Evolutionary conservation across 2,888 invertebrate genomes (phyloP).

Genomic region (Nomada fucata): DNA sequence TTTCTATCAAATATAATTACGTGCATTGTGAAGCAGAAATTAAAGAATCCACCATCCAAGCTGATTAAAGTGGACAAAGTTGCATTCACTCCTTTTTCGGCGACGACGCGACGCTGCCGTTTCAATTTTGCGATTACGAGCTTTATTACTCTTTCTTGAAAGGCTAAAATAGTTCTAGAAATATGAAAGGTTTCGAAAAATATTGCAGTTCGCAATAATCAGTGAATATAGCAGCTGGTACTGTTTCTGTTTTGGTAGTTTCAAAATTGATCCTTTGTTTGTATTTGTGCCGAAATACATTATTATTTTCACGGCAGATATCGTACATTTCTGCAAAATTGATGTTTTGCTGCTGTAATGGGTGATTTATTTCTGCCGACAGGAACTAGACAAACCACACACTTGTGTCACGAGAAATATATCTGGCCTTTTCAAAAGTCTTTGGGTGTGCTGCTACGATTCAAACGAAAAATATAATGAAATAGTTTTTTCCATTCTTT

Average conservation of each 20-base stretch:
- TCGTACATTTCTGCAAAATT: no score
- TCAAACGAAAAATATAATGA: no score
- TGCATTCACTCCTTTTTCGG: background rate
- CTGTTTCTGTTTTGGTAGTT: background rate
- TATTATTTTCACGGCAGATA: no score
- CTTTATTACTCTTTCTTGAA: background rate
- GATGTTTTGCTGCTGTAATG: no score
- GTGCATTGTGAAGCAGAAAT: conserved; percentile 36
- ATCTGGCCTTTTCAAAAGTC: no score
- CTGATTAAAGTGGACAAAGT: background rate
- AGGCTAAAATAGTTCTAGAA: background rate
- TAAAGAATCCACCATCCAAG: conserved; percentile 24
- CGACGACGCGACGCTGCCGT: background rate
- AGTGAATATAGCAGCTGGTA: background rate
- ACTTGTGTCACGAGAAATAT: no score
- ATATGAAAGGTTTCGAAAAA: background rate
- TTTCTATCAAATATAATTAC: conserved; percentile 43
- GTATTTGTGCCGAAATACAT: no score
- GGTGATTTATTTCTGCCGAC: no score
- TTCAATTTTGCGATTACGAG: conserved; percentile 3
- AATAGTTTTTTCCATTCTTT: no score
- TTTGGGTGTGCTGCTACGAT: no score
- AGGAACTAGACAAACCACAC: no score
- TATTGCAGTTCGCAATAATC: background rate
- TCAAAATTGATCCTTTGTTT: no score